Base-by-base conservation (phyloP, 1,140 invertebrate species). In the Monochamus saltuarius region DNA sequence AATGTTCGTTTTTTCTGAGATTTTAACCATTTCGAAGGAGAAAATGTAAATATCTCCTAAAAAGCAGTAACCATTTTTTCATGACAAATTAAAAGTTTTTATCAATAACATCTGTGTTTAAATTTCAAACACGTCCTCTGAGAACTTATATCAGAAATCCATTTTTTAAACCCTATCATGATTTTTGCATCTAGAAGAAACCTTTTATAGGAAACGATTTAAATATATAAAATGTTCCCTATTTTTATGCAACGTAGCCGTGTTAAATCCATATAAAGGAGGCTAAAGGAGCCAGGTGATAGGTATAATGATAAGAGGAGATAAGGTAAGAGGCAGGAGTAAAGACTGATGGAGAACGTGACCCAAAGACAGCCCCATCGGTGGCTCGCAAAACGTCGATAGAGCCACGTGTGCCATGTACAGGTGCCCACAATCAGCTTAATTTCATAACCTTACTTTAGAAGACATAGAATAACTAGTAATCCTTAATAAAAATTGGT, bases 261-360 rank as follows among this genome's bases (percentile, higher is more conserved):
- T 29, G 22, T 29, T 29, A 29, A 29, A 29, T 29, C 22, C 22
- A 29, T 29, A 29, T 29, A 29, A 29, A 29, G 22, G 10, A 39
- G 45, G 17, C 36, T 37, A 36, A 61, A 55, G 46, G 51, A 38
- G 55, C 55, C 52, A 56, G 53, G 59, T 61, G 38, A 17, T 50
- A 11, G 37, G 38, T 29, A 61, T 55, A 52, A 40, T 55, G 51
- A 61, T 56, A 55, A 56, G 59, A 40, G 37, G 34, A 55, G 59
- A 61, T 61, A 61, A 61, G 50, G 59, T 61, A 55, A 49, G 55
- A 61, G 59, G 59, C 46, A 55, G 59, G 34, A 47, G 38, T 11
- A 17, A 55, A 61, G 59, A 61, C 51, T 61, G 55, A 61, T 61
- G 45, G 59, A 43, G 53, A 52, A 61, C 59, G 59, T 61, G 59